Conservation (phyloP, 2,888 invertebrate genomes). For the Diogma glabrata region DNA sequence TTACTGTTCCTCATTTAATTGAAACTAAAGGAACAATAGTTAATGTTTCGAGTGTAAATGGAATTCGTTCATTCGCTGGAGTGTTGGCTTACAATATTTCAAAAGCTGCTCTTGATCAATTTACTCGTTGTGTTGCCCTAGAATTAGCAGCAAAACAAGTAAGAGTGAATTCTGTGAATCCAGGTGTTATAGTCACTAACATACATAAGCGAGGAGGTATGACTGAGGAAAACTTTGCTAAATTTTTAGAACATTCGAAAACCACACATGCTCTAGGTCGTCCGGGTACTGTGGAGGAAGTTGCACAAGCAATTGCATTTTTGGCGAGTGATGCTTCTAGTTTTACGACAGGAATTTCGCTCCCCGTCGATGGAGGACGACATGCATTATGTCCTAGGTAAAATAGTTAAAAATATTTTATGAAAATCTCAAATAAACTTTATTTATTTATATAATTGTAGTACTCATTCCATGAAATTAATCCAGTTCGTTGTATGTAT, state of each 20-base stretch:
- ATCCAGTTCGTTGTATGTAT: too few species aligned
- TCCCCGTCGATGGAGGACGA: conserved; percentile 91
- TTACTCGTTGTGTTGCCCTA: conserved; percentile 84
- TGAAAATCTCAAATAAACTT: too few species aligned
- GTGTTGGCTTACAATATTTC: conserved; percentile 87
- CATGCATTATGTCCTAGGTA: conserved; percentile 89
- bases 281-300: conserved; percentile 72
- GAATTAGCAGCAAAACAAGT: conserved; percentile 74
- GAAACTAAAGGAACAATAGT: conserved; percentile 82
- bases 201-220: conserved; percentile 80
- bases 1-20: conserved; percentile 77
- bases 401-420: too few species aligned
- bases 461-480: too few species aligned
- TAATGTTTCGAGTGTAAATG: conserved; percentile 91
- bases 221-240: conserved; percentile 64
- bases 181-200: conserved; percentile 79
- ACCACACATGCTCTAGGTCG: conserved; percentile 87
- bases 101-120: conserved; percentile 88
- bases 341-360: conserved; percentile 78
- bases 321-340: conserved; percentile 79
- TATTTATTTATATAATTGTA: too few species aligned
- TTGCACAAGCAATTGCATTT: conserved; percentile 83
- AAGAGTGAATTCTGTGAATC: conserved; percentile 84
- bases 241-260: conserved; percentile 73
- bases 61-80: conserved; percentile 79